phyloP scores from a whole-genome alignment of 2,888 invertebrate genomes.

The Atherix ibis region DNA sequence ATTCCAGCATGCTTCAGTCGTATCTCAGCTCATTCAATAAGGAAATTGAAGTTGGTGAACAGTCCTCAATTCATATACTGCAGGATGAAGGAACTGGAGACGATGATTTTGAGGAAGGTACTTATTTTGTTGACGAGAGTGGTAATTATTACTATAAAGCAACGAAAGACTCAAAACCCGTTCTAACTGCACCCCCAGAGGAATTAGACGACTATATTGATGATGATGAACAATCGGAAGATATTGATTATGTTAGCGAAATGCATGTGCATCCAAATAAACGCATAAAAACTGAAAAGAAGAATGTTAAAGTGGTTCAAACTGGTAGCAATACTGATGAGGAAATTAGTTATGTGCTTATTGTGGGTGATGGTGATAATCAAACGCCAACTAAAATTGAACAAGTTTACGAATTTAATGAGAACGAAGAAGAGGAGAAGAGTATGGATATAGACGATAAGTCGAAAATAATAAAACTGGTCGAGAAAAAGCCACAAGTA shows the following conservation, averaged over 20 bases:
- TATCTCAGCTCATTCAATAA: slow-evolving; percentile 71
- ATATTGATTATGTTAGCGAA: slow-evolving; percentile 8
- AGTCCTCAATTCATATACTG: slow-evolving; percentile 6
- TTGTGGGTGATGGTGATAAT: slow-evolving; percentile 31
- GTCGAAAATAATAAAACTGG: slow-evolving; percentile 13
- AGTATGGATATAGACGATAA: slow-evolving; percentile 32
- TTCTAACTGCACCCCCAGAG: slow-evolving; percentile 47
- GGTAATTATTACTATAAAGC: slow-evolving; percentile 73
- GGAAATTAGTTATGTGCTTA: slow-evolving; percentile 36
- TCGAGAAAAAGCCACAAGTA: slow-evolving; percentile 41
- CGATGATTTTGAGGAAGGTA: slow-evolving; percentile 43
- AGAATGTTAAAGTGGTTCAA: neutral
- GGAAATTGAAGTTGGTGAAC: slow-evolving; percentile 49
- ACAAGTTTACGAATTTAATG: slow-evolving; percentile 50
- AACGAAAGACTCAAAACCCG: slow-evolving; percentile 44
- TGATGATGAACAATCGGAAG: slow-evolving; percentile 6
- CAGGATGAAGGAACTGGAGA: slow-evolving; percentile 19
- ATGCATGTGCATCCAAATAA: no score
- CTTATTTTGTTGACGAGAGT: slow-evolving; percentile 67
- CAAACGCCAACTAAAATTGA: slow-evolving; percentile 36
- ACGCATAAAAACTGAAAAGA: slow-evolving; percentile 12
- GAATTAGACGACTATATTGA: slow-evolving; percentile 25
- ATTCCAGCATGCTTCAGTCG: slow-evolving; percentile 44
- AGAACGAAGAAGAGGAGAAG: slow-evolving; percentile 33
- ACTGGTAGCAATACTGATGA: slow-evolving; percentile 7